Base-by-base conservation (phyloP, 1,140 invertebrate genomes). In the Lutraria rhynchaena region DNA sequence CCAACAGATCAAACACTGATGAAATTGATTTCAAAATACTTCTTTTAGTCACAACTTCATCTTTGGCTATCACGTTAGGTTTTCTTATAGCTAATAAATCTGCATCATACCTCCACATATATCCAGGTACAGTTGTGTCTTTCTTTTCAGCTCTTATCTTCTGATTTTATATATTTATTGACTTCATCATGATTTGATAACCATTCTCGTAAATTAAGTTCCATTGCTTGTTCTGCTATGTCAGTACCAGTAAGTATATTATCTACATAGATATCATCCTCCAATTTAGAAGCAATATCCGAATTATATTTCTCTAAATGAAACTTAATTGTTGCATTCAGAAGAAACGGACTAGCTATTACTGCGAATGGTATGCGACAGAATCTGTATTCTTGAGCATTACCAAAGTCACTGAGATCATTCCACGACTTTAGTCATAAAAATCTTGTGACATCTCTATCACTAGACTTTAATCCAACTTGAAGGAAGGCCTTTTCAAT, bases 311-410 rank as follows among this genome's bases (percentile, higher is more conserved):
- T 61, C 7, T 73, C 65, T 17, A 82, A 13, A 69, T 82, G 80
- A 35, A 15, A 41, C 29, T 58, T 60, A 15, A 75, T 33, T 7
- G 80, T 82, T 41, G 70, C 60, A 24, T 31, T 60, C 1, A 82
- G 27, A 24, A 82, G 19, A 31, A 82, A 82, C 41, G 80, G 71
- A 55, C 80, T 82, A 0, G 70, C 51, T 31, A 82, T 82, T 7
- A 82, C 24, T 27, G 70, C 70, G 31, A 82, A 82, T 1, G 71
- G 78, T n/a, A 82, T 61, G n/a, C 69, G 31, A 57, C 81, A 76
- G 24, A 76, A 82, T 41, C 81, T 69, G n/a, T 57, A 74, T 19
- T 58, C 80, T 31, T 67, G 67, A 24, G 70, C 49, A 41, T 82
- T 75, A 5, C 9, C 19, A 4, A 19, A 11, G 7, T n/a, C 0